phyloP scores from a whole-genome alignment of 1,140 invertebrate genomes.

The Harlomillsia oculata region DNA sequence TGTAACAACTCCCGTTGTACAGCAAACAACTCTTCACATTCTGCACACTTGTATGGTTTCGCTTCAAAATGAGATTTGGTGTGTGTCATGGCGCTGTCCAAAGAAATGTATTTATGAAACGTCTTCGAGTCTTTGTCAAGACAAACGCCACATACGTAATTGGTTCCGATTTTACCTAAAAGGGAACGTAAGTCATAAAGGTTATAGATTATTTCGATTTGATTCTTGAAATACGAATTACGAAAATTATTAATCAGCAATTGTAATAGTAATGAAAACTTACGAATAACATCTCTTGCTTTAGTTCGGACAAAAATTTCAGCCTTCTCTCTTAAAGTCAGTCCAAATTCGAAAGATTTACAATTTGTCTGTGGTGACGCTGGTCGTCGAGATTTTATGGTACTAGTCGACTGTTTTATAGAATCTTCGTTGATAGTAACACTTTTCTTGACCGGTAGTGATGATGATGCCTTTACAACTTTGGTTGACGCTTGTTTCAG shows the following conservation, averaged over 20 bases:
- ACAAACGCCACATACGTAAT: background rate
- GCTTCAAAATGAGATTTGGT: slow-evolving; percentile 1
- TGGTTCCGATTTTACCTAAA: background rate
- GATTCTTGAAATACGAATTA: too few relatives aligned
- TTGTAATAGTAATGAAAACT: background rate
- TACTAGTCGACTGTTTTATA: too few relatives aligned
- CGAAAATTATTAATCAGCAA: background rate
- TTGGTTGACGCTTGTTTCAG: too few relatives aligned
- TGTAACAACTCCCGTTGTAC: background rate
- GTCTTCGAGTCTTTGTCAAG: too few relatives aligned
- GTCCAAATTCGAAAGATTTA: background rate
- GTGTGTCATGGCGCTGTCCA: slow-evolving; percentile 2
- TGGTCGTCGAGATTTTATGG: too few relatives aligned
- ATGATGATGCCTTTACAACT: too few relatives aligned
- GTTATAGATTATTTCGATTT: too few relatives aligned
- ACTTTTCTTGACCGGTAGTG: too few relatives aligned
- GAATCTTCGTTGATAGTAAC: too few relatives aligned
- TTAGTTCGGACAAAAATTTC: background rate
- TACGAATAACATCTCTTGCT: background rate
- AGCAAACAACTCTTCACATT: slow-evolving; percentile 3
- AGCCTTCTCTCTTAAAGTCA: background rate
- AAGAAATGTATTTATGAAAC: background rate
- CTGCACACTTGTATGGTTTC: slow-evolving; percentile 2
- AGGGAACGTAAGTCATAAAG: too few relatives aligned
- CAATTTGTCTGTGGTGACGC: too few relatives aligned